Evolutionary conservation across 2,888 invertebrate genomes (phyloP).

Genomic region (Tetrapedia diversipes): DNA sequence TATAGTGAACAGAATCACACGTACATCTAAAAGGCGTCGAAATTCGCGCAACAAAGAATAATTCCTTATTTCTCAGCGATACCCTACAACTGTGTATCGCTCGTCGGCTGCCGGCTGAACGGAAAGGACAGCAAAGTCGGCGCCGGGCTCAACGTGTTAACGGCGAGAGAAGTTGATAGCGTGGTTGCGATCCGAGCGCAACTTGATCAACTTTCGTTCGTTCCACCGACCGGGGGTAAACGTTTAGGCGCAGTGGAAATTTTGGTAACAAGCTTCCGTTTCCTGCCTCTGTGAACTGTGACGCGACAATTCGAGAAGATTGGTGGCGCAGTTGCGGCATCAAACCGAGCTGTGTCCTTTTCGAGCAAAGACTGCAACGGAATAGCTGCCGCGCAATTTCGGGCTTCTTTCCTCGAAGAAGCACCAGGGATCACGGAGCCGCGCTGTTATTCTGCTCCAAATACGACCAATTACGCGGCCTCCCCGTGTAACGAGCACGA

Average conservation of each 20-base stretch:
- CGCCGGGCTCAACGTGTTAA: no score
- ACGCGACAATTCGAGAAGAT: not conserved
- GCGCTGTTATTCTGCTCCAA: conserved; percentile 68
- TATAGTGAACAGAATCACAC: no score
- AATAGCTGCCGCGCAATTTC: conserved; percentile 12
- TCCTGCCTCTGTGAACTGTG: no score
- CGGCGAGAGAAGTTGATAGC: not conserved
- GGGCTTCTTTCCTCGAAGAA: conserved; percentile 27
- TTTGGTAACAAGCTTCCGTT: conserved; percentile 5
- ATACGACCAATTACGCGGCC: conserved; percentile 65
- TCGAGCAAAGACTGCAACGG: conserved; percentile 8
- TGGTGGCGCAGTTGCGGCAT: not conserved
- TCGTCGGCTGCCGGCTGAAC: no score
- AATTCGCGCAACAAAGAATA: no score
- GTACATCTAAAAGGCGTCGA: no score
- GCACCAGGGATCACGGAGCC: conserved; percentile 20
- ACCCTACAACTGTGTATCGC: no score
- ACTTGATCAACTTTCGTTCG: not conserved
- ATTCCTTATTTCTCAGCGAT: no score
- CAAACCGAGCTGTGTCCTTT: conserved; percentile 3
- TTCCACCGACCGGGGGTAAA: not conserved
- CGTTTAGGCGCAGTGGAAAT: not conserved
- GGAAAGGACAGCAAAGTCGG: no score
- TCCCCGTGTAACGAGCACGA: conserved; percentile 65
- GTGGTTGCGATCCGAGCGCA: not conserved